phyloP scores from a whole-genome alignment of 2,113 vertebrate genomes.

The Cryptotis parvus region DNA sequence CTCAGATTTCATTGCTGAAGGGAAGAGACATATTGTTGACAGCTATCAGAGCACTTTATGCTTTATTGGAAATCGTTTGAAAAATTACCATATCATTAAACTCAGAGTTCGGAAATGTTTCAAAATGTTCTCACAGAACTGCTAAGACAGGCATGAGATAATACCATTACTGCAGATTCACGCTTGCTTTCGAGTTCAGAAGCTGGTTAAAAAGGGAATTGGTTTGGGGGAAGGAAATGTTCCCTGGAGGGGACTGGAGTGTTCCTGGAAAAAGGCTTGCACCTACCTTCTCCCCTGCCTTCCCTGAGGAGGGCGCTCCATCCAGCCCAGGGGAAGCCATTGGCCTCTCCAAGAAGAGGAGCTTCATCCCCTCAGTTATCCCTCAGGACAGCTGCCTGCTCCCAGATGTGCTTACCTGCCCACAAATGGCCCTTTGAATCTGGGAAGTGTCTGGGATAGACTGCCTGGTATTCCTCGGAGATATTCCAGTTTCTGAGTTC shows the following conservation, averaged over 20 bases:
- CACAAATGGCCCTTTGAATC: background rate
- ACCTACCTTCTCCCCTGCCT: background rate
- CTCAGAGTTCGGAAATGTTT: conserved; percentile 60
- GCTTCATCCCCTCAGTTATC: background rate
- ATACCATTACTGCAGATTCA: background rate
- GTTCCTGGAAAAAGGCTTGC: background rate
- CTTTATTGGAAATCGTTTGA: conserved; percentile 69
- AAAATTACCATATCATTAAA: conserved; percentile 77
- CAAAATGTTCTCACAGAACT: conserved; percentile 62
- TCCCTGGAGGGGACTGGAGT: background rate
- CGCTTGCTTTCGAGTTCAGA: conserved; percentile 18
- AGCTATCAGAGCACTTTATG: conserved; percentile 71
- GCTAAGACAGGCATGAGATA: conserved; percentile 38
- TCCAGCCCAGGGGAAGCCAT: background rate
- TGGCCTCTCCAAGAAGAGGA: background rate
- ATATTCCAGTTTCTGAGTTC: background rate
- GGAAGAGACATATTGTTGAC: conserved; percentile 69
- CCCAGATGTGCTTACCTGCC: background rate
- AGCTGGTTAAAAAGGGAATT: background rate
- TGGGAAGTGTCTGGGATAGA: background rate
- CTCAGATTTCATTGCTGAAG: conserved; percentile 56
- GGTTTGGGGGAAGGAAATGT: background rate
- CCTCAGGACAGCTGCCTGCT: background rate
- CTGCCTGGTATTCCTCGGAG: background rate
- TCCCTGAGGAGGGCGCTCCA: background rate